Percentiles rank a stretch among this genome's conserved stretches.
phyloP scores from a whole-genome alignment of 2,888 invertebrate genomes.

The Protophormia terraenovae region DNA sequence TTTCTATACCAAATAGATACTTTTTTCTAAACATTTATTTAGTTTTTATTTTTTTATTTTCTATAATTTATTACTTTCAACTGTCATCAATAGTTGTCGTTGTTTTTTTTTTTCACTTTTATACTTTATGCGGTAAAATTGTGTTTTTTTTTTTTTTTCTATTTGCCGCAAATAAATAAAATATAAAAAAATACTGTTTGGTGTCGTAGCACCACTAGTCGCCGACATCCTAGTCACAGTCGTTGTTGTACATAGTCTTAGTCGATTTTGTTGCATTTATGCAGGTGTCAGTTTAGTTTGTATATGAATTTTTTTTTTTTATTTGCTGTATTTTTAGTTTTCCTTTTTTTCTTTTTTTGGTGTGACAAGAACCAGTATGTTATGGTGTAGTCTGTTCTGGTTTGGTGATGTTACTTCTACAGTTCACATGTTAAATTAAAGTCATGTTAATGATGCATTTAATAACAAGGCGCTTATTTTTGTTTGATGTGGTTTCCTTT shows the following conservation, averaged over 20 bases:
- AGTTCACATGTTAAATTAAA: conserved; percentile 64
- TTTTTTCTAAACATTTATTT: conserved; percentile 31
- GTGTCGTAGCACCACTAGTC: conserved; percentile 21
- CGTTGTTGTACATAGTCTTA: not conserved
- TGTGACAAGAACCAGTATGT: not conserved
- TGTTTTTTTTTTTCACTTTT: conserved; percentile 22
- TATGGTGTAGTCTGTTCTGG: not conserved
- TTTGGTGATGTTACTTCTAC: conserved; percentile 20
- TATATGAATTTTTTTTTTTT: conserved; percentile 12
- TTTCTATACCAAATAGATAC: not conserved
- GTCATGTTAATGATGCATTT: conserved; percentile 64
- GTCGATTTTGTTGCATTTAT: conserved; percentile 58
- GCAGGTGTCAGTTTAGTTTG: conserved; percentile 64
- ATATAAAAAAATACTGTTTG: conserved; percentile 44
- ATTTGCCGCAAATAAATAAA: conserved; percentile 60
- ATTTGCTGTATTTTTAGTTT: not conserved
- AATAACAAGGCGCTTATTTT: conserved; percentile 59
- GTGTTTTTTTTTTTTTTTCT: conserved; percentile 22
- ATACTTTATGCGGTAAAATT: conserved; percentile 59
- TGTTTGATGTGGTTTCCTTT: conserved; percentile 61
- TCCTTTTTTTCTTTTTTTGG: not conserved
- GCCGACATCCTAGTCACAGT: conserved; percentile 11
- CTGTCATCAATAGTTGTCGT: conserved; percentile 68
- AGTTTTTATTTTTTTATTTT: conserved; percentile 47
- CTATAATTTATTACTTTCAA: conserved; percentile 68